Base-by-base conservation (phyloP, 2,113 vertebrate species). In the Actinemys pallida region DNA sequence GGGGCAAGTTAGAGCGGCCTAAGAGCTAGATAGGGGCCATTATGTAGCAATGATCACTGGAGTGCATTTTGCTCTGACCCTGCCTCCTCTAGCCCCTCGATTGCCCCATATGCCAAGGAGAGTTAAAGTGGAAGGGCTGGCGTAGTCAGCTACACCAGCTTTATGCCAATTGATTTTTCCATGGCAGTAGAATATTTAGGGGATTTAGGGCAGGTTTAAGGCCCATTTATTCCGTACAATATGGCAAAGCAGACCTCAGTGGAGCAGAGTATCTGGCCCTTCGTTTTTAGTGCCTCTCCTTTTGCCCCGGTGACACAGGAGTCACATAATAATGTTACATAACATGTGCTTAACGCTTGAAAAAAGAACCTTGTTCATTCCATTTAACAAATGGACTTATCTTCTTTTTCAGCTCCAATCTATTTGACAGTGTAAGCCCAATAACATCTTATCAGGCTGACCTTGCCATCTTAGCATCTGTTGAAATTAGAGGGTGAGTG, bases 401-500 rank as follows among this genome's bases (percentile, higher is more conserved):
- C 96, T 96, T 95, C 69, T 87, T 84, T 98, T 98, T 83, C 98
- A 99, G 99, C 97, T 99, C 99, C 6, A 99, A 99, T 95, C 98
- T 99, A 95, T 99, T 98, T 90, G 97, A 99, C 96, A 99, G 98
- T 94, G 96, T 97, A 85, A 99, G 99, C 95, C 98, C 98, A 16
- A 90, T 98, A 86, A 98, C 98, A 1, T 99, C 98, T 72, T 98
- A 99, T n/a, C 83, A 98, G 96, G 99, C 98, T 54, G 98, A 99
- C 42, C 98, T 99, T 76, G 99, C 99, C 8, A 99, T 99, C 89
- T 98, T 98, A 59, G 98, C 99, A 82, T 99, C 98, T 94, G 99
- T 99, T 87, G 99, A 99, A 97, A 99, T 99, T 91, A 98, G 99
- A 99, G 99, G 99, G 99, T 99, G 98, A 98, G 97, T 90, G 76